Percentiles rank a stretch among this genome's conserved stretches.
phyloP scores from a whole-genome alignment of 2,797 vertebrate genomes.

The Oceanodroma leucorhoa region DNA sequence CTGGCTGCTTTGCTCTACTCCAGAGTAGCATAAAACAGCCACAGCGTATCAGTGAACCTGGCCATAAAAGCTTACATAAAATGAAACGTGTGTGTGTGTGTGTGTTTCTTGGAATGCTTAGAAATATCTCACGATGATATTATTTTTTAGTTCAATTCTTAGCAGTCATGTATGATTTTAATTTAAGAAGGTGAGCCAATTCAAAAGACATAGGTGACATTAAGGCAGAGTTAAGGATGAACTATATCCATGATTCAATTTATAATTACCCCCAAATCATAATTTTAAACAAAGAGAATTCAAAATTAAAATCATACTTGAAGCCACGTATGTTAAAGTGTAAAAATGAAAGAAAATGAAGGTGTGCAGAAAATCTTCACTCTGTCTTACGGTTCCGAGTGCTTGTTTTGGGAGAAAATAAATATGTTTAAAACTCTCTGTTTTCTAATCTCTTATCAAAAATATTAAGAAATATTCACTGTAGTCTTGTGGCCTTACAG shows the following conservation, averaged over 20 bases:
- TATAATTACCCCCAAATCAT: neutral
- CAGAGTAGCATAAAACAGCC: constrained; percentile 26
- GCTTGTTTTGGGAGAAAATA: neutral
- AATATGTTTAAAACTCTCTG: neutral
- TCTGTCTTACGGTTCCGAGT: neutral
- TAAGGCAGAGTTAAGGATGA: neutral
- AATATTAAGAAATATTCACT: neutral
- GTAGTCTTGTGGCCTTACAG: neutral
- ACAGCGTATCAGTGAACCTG: constrained; percentile 10
- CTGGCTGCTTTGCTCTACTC: constrained; percentile 23
- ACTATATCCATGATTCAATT: neutral
- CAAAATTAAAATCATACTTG: neutral
- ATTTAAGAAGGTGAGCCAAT: neutral
- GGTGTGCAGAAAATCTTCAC: neutral
- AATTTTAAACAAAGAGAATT: neutral
- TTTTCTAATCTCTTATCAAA: neutral
- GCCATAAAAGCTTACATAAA: constrained; percentile 15
- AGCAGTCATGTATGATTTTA: neutral
- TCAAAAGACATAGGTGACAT: neutral
- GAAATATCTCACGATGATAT: neutral
- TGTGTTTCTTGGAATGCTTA: constrained; percentile 3
- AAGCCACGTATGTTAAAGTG: neutral
- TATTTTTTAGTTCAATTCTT: neutral
- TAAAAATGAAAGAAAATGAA: neutral
- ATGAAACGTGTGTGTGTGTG: neutral